Evolutionary conservation across 35 echinoderm and acorn worm species (phyloP).

Genomic region (Apostichopus japonicus): DNA sequence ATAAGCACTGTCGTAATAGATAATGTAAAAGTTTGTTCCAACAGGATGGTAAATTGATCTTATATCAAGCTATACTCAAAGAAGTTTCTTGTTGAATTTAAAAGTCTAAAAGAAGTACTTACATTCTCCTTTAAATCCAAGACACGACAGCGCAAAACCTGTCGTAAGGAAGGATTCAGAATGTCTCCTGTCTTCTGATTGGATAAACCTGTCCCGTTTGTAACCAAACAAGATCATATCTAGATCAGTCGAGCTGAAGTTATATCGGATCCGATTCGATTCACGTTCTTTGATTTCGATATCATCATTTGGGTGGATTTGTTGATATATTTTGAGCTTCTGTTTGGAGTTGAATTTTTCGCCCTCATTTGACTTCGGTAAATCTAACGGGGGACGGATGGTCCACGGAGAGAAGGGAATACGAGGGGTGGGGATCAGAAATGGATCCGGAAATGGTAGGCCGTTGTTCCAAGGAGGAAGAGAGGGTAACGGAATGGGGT

Average conservation of each 20-base stretch:
- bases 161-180: not conserved
- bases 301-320: not conserved
- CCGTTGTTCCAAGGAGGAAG: constrained; percentile 6
- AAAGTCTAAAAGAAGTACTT: not conserved
- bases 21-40: too few relatives aligned
- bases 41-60: too few relatives aligned
- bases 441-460: not conserved
- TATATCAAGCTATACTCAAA: too few relatives aligned
- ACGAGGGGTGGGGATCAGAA: not conserved
- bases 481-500: not conserved
- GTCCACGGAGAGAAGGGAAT: not conserved
- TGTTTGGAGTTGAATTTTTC: not conserved
- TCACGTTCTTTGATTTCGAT: not conserved
- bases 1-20: too few relatives aligned
- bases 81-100: too few relatives aligned
- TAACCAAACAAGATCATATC: constrained; percentile 21
- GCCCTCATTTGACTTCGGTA: not conserved
- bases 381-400: not conserved
- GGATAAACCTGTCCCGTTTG: not conserved
- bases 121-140: constrained; percentile 21
- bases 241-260: constrained; percentile 16
- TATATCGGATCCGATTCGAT: not conserved
- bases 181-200: not conserved
- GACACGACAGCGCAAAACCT: constrained; percentile 12
- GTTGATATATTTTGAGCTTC: not conserved